These are phyloP conservation scores for Eonycteris spelaea DNA, from an alignment of 2,113 vertebrate species.

Conservation along the genomic window DNA sequence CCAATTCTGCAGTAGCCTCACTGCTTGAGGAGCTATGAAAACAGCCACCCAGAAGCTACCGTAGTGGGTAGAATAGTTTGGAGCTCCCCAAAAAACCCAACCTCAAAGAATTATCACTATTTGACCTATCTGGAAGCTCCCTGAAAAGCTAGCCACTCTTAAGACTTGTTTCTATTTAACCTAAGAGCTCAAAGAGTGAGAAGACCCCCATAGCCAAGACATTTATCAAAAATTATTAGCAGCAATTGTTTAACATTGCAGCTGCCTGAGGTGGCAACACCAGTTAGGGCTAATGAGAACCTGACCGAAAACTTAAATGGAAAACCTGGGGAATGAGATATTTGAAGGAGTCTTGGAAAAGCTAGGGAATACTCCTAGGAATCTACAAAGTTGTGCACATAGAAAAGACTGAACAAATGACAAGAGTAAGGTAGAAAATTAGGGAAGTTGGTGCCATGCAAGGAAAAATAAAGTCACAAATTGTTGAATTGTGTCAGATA, in stretches of 20 bases:
- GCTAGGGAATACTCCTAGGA: not conserved
- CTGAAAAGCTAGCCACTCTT: not conserved
- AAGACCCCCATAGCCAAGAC: not conserved
- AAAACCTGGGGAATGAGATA: not conserved
- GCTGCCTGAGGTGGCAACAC: not conserved
- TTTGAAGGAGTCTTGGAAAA: not conserved
- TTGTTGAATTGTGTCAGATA: not conserved
- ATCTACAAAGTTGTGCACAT: not conserved
- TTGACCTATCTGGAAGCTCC: not conserved
- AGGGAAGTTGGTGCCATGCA: not conserved
- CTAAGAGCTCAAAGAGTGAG: not conserved
- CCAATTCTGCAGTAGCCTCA: not conserved
- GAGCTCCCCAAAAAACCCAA: not conserved
- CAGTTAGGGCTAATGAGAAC: not conserved
- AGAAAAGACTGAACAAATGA: not conserved
- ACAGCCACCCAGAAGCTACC: not conserved
- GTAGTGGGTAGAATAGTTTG: not conserved
- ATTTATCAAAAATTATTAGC: not conserved
- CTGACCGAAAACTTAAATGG: not conserved
- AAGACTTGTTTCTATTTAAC: not conserved
- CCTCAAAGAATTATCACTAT: not conserved
- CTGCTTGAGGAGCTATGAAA: not conserved
- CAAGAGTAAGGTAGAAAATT: not conserved
- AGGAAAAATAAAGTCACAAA: not conserved
- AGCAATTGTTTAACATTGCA: not conserved